A percentile compares a stretch with the other conserved stretches of the same genome.
phyloP scores from a whole-genome alignment of 2,113 vertebrate genomes.

The Toxostoma redivivum region DNA sequence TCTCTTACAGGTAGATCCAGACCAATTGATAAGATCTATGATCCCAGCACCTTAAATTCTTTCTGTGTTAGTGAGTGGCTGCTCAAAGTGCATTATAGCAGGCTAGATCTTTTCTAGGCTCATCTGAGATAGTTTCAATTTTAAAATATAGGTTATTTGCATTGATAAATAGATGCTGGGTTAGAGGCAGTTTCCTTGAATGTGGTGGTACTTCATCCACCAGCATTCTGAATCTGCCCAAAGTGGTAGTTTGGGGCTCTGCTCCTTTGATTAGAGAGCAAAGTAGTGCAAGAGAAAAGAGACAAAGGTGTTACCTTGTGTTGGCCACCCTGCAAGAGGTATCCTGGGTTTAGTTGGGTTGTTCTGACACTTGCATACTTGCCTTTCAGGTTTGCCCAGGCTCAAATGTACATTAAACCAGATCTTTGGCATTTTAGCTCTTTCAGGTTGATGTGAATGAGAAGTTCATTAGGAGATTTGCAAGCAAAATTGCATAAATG shows the following conservation, averaged over 20 bases:
- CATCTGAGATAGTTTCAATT: not conserved
- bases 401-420: not conserved
- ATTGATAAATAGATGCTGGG: not conserved
- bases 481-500: not conserved
- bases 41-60: not conserved
- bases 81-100: not conserved
- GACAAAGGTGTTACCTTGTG: rapidly evolving
- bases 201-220: not conserved
- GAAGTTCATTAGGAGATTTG: not conserved
- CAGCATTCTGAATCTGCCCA: not conserved
- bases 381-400: not conserved
- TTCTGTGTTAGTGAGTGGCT: not conserved
- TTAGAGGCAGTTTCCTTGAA: not conserved
- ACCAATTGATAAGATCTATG: not conserved
- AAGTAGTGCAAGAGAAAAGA: not conserved
- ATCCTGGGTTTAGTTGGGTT: not conserved
- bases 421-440: not conserved
- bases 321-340: not conserved
- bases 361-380: not conserved
- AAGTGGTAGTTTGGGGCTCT: not conserved
- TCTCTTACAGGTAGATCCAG: not conserved
- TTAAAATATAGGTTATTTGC: not conserved
- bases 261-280: not conserved
- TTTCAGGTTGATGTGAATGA: not conserved
- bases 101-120: not conserved